Evolutionary conservation across 2,888 invertebrate species (phyloP).

Genomic region (Drosophila picticornis): DNA sequence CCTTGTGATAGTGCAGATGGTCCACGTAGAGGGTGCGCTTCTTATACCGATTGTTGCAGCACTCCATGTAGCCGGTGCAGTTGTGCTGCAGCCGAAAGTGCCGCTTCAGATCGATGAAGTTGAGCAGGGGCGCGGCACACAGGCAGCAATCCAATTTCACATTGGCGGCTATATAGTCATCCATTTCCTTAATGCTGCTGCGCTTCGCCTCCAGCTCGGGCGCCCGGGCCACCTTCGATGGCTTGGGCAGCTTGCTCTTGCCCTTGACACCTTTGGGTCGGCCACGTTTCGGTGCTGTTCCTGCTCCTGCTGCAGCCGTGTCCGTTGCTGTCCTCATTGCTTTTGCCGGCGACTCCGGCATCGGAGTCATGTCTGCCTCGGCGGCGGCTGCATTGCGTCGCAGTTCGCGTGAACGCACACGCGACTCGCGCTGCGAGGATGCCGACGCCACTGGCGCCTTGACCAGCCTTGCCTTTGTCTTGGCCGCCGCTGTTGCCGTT

Average conservation of each 20-base stretch:
- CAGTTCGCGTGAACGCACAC: conserved; percentile 58
- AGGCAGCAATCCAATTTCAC: conserved; percentile 69
- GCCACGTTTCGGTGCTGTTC: conserved; percentile 50
- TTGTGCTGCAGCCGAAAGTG: conserved; percentile 73
- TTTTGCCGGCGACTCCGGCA: neutral
- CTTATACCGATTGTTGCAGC: conserved; percentile 77
- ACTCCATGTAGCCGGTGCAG: conserved; percentile 72
- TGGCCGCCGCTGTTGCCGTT: conserved; percentile 16
- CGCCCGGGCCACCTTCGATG: neutral
- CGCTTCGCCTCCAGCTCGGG: conserved; percentile 63
- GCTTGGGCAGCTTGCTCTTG: conserved; percentile 12
- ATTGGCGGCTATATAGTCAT: conserved; percentile 73
- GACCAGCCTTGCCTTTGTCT: conserved; percentile 4
- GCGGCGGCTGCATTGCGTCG: conserved; percentile 40
- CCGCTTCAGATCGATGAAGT: conserved; percentile 69
- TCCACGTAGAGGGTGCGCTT: conserved; percentile 77
- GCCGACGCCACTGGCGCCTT: neutral
- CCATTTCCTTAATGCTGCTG: conserved; percentile 69
- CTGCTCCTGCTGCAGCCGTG: neutral
- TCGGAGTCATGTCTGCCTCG: conserved; percentile 1
- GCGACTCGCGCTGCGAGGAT: conserved; percentile 49
- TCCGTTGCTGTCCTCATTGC: neutral
- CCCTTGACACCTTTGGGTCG: conserved; percentile 54
- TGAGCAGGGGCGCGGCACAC: conserved; percentile 56
- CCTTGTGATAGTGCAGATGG: conserved; percentile 75